Evolutionary conservation across 2,888 invertebrate species (phyloP).

Genomic region (Drosophila siamana): DNA sequence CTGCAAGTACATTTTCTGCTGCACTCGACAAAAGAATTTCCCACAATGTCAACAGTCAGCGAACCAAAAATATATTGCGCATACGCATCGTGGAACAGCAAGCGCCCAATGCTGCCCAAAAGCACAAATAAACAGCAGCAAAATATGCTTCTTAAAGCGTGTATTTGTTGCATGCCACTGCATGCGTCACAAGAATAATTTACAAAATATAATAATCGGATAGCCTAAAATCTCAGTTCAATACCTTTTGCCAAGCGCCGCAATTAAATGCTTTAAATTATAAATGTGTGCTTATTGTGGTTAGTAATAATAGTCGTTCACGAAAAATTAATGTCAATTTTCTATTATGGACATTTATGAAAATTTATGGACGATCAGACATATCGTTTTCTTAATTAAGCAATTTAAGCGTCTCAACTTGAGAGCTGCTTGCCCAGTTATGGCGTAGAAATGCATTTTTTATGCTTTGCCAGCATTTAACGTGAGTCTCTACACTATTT

Average conservation of each 20-base stretch:
- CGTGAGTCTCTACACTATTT: conserved; percentile 24
- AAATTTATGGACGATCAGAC: too few species aligned
- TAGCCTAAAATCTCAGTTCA: conserved; percentile 55
- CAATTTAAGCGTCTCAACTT: too few species aligned
- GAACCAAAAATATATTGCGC: conserved; percentile 60
- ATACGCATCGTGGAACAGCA: conserved; percentile 67
- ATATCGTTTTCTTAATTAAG: too few species aligned
- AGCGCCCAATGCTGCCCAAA: conserved; percentile 7
- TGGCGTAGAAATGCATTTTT: not conserved
- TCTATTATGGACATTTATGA: too few species aligned
- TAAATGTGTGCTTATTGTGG: not conserved
- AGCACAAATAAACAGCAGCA: conserved; percentile 31
- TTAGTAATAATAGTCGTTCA: too few species aligned
- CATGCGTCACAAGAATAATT: conserved; percentile 1
- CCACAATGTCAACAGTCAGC: conserved; percentile 72
- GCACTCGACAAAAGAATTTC: conserved; percentile 74
- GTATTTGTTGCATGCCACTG: too few species aligned
- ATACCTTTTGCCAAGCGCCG: conserved; percentile 43
- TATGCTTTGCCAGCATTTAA: not conserved
- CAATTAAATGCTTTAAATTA: not conserved
- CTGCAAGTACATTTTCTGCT: conserved; percentile 59
- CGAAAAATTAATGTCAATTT: too few species aligned
- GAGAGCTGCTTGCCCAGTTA: conserved; percentile 12
- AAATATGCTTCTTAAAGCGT: conserved; percentile 44
- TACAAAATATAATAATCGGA: conserved; percentile 1